These are phyloP conservation scores for Meloe dianella DNA, from an alignment of 2,888 invertebrate species.

Conservation along the genomic window DNA sequence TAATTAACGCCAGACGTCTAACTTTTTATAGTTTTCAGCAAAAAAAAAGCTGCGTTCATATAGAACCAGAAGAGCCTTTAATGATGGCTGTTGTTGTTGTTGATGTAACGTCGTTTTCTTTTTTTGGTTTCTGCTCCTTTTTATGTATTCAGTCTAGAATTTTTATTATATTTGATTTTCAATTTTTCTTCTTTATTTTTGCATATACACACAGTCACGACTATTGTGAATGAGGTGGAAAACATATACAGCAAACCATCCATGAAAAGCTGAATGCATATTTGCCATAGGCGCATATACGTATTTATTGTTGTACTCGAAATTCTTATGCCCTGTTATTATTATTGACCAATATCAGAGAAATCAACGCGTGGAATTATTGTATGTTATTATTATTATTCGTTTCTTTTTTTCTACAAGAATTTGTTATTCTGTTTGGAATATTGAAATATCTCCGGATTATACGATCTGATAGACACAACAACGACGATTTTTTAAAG, in stretches of 20 bases:
- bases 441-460: not conserved
- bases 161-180: conserved; percentile 19
- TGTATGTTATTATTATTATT: not conserved
- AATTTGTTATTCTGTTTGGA: not conserved
- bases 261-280: conserved; percentile 45
- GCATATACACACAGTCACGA: conserved; percentile 42
- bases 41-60: conserved; percentile 11
- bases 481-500: not conserved
- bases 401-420: not conserved
- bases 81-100: not conserved
- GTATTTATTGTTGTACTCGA: conserved; percentile 2
- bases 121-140: conserved; percentile 17
- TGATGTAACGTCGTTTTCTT: conserved; percentile 7
- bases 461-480: not conserved
- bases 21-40: conserved; percentile 26
- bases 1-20: conserved; percentile 40
- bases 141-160: conserved; percentile 7
- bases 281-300: conserved; percentile 38
- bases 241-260: conserved; percentile 37
- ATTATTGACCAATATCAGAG: conserved; percentile 9
- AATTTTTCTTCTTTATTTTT: conserved; percentile 31
- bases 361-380: not conserved
- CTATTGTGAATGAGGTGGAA: conserved; percentile 19
- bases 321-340: conserved; percentile 14
- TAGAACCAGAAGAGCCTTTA: conserved; percentile 7